Evolutionary conservation across 2,888 invertebrate species (phyloP).

Genomic region (Bembecia ichneumoniformis): DNA sequence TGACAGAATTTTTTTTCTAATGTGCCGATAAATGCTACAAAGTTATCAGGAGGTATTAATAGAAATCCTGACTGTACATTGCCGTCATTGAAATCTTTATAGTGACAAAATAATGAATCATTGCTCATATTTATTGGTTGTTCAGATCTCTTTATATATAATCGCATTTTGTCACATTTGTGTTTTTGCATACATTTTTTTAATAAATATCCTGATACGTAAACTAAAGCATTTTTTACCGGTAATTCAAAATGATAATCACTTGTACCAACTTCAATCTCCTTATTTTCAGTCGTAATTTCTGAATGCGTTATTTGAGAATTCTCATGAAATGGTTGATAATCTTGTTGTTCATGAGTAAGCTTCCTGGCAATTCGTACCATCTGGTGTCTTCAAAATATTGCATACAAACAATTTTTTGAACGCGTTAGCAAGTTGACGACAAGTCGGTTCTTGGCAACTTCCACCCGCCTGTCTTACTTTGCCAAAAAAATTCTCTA

Average conservation of each 20-base stretch:
- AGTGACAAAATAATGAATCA: too few relatives aligned
- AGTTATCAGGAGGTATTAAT: too few relatives aligned
- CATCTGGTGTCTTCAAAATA: constrained; percentile 4
- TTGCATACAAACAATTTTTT: constrained; percentile 6
- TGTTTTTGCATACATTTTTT: too few relatives aligned
- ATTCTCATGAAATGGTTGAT: not conserved
- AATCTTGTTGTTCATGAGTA: too few relatives aligned
- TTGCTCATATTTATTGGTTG: too few relatives aligned
- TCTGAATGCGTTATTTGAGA: not conserved
- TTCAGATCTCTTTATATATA: too few relatives aligned
- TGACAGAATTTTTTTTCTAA: too few relatives aligned
- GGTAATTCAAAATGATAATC: not conserved
- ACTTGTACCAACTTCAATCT: not conserved
- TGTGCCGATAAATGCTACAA: too few relatives aligned
- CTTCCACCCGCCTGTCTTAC: constrained; percentile 8
- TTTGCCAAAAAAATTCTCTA: constrained; percentile 11
- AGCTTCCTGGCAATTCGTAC: not conserved
- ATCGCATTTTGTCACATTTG: too few relatives aligned
- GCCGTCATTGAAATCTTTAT: too few relatives aligned
- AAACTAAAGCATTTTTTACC: not conserved
- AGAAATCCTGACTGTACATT: too few relatives aligned
- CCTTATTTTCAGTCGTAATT: not conserved
- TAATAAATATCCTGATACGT: too few relatives aligned
- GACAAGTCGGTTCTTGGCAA: constrained; percentile 9
- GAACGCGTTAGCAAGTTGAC: constrained; percentile 8